These are phyloP conservation scores for Leptarthrus brevirostris DNA, from an alignment of 2,888 invertebrate species.

Conservation along the genomic window DNA sequence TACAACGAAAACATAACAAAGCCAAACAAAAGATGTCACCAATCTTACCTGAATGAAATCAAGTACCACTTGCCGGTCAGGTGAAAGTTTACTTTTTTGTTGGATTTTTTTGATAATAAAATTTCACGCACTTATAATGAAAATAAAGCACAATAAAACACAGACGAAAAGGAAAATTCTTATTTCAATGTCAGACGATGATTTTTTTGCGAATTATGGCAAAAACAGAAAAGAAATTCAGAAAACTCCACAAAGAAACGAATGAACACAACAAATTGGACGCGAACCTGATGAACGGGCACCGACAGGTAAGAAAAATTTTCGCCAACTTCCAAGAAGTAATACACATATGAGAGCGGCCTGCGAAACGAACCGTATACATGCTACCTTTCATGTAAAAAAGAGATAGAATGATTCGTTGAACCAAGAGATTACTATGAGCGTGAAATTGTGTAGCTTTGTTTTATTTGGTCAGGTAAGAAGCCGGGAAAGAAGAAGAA, in stretches of 20 bases:
- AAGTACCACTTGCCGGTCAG: constrained; percentile 8
- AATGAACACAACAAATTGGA: constrained; percentile 51
- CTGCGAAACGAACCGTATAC: constrained; percentile 27
- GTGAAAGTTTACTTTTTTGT: constrained; percentile 27
- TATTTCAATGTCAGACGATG: constrained; percentile 50
- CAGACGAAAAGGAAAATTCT: constrained; percentile 46
- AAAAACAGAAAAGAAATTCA: constrained; percentile 50
- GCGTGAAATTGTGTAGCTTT: constrained; percentile 19
- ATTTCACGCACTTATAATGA: constrained; percentile 49
- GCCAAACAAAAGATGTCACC: too few relatives aligned
- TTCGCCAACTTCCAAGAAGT: constrained; percentile 39
- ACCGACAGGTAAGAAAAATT: constrained; percentile 43
- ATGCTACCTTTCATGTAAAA: background rate
- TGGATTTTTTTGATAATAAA: constrained; percentile 45
- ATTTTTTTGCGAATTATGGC: constrained; percentile 50
- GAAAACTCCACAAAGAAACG: constrained; percentile 40
- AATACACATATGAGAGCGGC: constrained; percentile 4
- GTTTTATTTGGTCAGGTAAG: constrained; percentile 18
- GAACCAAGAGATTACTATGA: constrained; percentile 11
- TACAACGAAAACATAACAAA: too few relatives aligned
- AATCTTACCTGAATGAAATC: constrained; percentile 32
- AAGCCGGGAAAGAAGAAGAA: constrained; percentile 41
- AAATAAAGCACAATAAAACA: constrained; percentile 32
- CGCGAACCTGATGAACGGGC: constrained; percentile 48
- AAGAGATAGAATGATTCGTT: background rate